Evolutionary conservation across 1,140 invertebrate species (phyloP).

Genomic region (Drosophila rhopaloa): DNA sequence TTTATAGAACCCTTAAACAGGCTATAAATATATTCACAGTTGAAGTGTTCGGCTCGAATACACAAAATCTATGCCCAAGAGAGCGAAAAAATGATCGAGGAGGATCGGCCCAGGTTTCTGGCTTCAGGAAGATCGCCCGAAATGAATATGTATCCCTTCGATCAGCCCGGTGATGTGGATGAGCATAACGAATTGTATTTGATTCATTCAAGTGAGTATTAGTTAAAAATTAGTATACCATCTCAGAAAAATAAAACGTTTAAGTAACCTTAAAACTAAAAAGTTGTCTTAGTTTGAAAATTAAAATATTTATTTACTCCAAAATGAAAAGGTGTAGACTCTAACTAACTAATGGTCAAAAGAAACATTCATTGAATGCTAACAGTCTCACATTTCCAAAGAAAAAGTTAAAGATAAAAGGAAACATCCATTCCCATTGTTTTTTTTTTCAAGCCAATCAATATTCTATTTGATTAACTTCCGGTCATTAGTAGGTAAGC

Average conservation of each 20-base stretch:
- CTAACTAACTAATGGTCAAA: too few species aligned
- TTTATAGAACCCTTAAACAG: background rate
- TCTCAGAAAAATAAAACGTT: too few species aligned
- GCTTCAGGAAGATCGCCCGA: slow-evolving; percentile 82
- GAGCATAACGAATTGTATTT: slow-evolving; percentile 77
- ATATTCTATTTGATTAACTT: slow-evolving; percentile 73
- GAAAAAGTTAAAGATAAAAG: background rate
- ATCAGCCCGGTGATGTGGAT: slow-evolving; percentile 63
- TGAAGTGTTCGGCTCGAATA: slow-evolving; percentile 80
- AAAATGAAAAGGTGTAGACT: too few species aligned
- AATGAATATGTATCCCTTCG: slow-evolving; percentile 80
- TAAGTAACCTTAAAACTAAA: too few species aligned
- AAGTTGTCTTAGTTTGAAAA: too few species aligned
- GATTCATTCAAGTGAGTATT: slow-evolving; percentile 68
- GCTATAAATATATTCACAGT: slow-evolving; percentile 27
- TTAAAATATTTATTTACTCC: too few species aligned
- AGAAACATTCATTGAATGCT: too few species aligned
- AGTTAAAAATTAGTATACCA: too few species aligned
- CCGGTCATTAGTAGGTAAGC: slow-evolving; percentile 53
- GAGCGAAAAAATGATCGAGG: slow-evolving; percentile 80
- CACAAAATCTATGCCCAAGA: slow-evolving; percentile 81
- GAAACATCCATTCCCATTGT: background rate
- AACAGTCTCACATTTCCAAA: background rate
- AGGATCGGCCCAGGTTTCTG: slow-evolving; percentile 80
- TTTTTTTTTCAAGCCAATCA: slow-evolving; percentile 39